phyloP scores from a whole-genome alignment of 2,797 vertebrate species.

The Schizothorax lantsangensis region DNA sequence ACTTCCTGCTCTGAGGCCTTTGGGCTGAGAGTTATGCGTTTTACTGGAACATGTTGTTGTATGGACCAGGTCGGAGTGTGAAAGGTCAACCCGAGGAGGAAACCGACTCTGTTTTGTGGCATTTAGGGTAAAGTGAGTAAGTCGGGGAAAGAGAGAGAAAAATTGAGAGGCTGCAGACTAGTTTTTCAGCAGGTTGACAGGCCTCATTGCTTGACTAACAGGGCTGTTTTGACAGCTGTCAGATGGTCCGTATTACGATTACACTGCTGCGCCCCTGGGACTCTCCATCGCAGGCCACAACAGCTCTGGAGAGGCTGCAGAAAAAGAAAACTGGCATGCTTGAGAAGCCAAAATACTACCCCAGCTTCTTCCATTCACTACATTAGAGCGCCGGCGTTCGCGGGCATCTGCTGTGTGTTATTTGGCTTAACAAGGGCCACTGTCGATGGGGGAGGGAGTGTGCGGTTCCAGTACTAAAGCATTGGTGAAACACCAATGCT shows the following conservation, averaged over 20 bases:
- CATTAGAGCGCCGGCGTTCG: constrained; percentile 20
- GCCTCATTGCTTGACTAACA: constrained; percentile 81
- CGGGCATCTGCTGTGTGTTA: constrained; percentile 47
- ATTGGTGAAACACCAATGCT: not conserved
- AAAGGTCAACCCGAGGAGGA: constrained; percentile 40
- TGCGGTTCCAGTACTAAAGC: constrained; percentile 10
- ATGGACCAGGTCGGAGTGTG: not conserved
- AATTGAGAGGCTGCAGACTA: constrained; percentile 27
- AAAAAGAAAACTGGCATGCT: constrained; percentile 72
- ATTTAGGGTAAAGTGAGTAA: constrained; percentile 48
- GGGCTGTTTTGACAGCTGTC: constrained; percentile 87
- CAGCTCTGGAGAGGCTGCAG: constrained; percentile 70
- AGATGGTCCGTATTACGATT: constrained; percentile 85
- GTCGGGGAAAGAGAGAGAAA: constrained; percentile 38
- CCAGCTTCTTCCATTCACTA: constrained; percentile 65
- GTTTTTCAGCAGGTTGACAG: constrained; percentile 77
- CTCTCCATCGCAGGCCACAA: constrained; percentile 77
- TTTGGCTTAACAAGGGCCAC: constrained; percentile 9
- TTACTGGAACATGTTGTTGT: constrained; percentile 25
- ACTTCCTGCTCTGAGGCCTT: not conserved
- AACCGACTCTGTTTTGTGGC: constrained; percentile 29
- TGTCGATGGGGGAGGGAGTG: not conserved
- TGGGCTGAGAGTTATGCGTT: not conserved
- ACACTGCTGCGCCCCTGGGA: constrained; percentile 77
- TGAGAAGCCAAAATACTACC: constrained; percentile 68